Evolutionary conservation across 1,140 invertebrate genomes (phyloP).

Genomic region (Panagrolaimus sp.): DNA sequence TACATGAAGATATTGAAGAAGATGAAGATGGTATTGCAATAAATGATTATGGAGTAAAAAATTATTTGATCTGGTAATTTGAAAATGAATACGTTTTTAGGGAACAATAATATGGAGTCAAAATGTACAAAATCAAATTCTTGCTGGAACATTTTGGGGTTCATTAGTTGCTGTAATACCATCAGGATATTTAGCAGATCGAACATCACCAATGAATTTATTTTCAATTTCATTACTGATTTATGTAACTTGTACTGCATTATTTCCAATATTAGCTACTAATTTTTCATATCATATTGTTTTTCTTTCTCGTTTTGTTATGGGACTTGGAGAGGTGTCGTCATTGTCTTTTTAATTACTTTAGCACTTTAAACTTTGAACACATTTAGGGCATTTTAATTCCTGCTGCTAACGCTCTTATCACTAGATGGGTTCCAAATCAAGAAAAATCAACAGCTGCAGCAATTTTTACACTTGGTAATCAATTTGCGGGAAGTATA

Average conservation of each 20-base stretch:
- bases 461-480: slow-evolving; percentile 7
- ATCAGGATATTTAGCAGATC: slow-evolving; percentile 12
- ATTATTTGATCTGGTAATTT: background rate
- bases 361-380: too few species aligned
- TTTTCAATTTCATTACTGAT: background rate
- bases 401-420: slow-evolving; percentile 13
- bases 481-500: slow-evolving; percentile 14
- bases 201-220: slow-evolving; percentile 8
- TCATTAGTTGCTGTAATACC: slow-evolving; percentile 7
- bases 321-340: slow-evolving; percentile 10
- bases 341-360: too few species aligned
- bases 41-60: slow-evolving; percentile 6
- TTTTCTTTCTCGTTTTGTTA: slow-evolving; percentile 6
- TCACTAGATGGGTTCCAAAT: slow-evolving; percentile 11
- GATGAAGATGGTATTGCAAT: background rate
- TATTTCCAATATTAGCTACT: background rate
- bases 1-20: background rate
- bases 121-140: slow-evolving; percentile 2
- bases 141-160: slow-evolving; percentile 12
- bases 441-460: slow-evolving; percentile 5
- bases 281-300: background rate
- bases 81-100: slow-evolving; percentile 9
- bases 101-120: slow-evolving; percentile 12
- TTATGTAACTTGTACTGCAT: background rate
- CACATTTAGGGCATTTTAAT: slow-evolving; percentile 9